Evolutionary conservation across 2,113 vertebrate species (phyloP).

Genomic region (Mohoua ochrocephala): DNA sequence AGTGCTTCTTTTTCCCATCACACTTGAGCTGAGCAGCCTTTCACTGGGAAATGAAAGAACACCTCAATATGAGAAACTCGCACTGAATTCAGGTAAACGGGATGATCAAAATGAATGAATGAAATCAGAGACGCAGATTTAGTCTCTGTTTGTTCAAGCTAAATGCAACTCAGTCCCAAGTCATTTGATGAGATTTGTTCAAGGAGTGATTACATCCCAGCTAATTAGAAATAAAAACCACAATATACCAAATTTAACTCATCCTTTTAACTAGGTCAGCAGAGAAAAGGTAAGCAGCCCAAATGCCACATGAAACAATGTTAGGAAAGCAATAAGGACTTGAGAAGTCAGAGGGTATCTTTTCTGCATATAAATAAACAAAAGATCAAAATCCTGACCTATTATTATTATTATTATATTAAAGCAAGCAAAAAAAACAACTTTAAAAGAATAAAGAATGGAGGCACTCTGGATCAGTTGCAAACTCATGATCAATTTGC

Average conservation of each 20-base stretch:
- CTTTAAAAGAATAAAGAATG: background rate
- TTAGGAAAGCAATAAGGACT: background rate
- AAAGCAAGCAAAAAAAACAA: background rate
- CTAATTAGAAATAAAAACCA: background rate
- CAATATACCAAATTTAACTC: background rate
- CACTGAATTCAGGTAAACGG: background rate
- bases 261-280: background rate
- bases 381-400: background rate
- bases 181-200: background rate
- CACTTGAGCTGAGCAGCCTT: background rate
- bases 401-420: no score
- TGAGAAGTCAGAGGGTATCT: background rate
- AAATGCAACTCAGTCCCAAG: background rate
- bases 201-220: background rate
- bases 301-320: background rate
- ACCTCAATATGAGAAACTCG: background rate
- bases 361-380: background rate
- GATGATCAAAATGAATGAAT: background rate
- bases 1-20: background rate
- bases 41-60: background rate
- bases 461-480: background rate
- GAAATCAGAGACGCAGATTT: background rate
- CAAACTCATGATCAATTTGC: background rate
- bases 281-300: background rate
- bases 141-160: background rate